phyloP scores from a whole-genome alignment of 2,888 invertebrate genomes.

The Furcula furcula region DNA sequence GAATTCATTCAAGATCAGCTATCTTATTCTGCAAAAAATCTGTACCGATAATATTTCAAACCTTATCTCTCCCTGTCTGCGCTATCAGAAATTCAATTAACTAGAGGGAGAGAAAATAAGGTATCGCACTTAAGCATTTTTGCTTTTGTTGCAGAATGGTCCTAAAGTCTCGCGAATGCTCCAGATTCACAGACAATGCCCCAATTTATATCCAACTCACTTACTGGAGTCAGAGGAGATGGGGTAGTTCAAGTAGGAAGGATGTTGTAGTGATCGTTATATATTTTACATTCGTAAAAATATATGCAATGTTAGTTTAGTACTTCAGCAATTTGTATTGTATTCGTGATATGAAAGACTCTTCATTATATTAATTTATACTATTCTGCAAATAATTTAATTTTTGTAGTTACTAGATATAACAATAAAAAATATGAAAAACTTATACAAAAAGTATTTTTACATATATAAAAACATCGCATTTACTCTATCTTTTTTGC shows the following conservation, averaged over 20 bases:
- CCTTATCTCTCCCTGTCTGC: slow-evolving; percentile 44
- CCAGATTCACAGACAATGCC: slow-evolving; percentile 81
- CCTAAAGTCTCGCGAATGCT: slow-evolving; percentile 66
- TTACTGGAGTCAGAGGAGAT: slow-evolving; percentile 68
- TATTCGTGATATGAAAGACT: too few relatives aligned
- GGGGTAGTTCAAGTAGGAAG: slow-evolving; percentile 52
- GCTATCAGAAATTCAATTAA: slow-evolving; percentile 26
- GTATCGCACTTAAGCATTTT: slow-evolving; percentile 41
- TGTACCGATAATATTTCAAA: slow-evolving; percentile 56
- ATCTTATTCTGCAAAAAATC: slow-evolving; percentile 62
- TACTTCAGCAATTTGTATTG: too few relatives aligned
- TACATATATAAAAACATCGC: background rate
- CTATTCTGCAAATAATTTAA: too few relatives aligned
- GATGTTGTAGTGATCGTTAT: slow-evolving; percentile 45
- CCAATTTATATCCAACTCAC: slow-evolving; percentile 81
- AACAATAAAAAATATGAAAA: too few relatives aligned
- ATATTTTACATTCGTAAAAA: too few relatives aligned
- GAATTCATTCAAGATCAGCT: slow-evolving; percentile 71
- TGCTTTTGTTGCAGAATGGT: slow-evolving; percentile 62
- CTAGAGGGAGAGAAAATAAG: slow-evolving; percentile 34
- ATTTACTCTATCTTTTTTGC: background rate
- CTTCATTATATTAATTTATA: too few relatives aligned
- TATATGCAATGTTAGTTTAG: too few relatives aligned
- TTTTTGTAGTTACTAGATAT: too few relatives aligned
- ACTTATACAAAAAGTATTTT: background rate